These are phyloP conservation scores for Aphis gossypii DNA, from an alignment of 1,140 invertebrate genomes.

Conservation along the genomic window DNA sequence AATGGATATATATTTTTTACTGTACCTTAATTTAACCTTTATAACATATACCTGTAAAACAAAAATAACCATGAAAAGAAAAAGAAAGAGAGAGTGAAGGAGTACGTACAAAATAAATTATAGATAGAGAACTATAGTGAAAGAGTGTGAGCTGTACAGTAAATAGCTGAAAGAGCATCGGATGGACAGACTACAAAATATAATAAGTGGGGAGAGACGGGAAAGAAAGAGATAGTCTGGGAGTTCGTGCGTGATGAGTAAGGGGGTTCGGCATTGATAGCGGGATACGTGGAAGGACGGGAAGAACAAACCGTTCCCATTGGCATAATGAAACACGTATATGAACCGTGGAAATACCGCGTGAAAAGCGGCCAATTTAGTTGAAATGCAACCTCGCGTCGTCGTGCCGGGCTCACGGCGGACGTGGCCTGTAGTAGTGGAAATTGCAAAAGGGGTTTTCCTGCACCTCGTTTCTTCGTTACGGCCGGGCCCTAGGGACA, in stretches of 20 bases:
- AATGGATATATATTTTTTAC: neutral
- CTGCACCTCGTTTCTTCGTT: conserved; percentile 57
- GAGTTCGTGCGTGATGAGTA: neutral
- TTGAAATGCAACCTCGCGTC: conserved; percentile 37
- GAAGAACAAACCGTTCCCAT: conserved; percentile 52
- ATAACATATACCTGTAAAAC: neutral
- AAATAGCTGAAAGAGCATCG: neutral
- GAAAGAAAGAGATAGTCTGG: neutral
- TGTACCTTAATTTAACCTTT: neutral
- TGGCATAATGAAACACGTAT: conserved; percentile 55
- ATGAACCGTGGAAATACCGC: conserved; percentile 50
- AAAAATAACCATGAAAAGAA: neutral
- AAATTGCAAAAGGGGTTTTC: conserved; percentile 55
- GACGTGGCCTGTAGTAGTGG: neutral
- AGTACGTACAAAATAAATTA: neutral
- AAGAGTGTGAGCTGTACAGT: neutral
- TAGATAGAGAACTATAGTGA: neutral
- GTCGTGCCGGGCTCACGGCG: neutral
- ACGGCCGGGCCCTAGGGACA: conserved; percentile 18
- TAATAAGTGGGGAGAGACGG: neutral
- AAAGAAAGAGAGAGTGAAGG: neutral
- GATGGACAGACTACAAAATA: neutral
- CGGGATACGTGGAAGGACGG: neutral
- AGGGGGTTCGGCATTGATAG: neutral
- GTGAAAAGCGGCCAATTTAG: conserved; percentile 57